These are phyloP conservation scores for Lissonota sp. DNA, from an alignment of 2,888 invertebrate species.

Conservation along the genomic window DNA sequence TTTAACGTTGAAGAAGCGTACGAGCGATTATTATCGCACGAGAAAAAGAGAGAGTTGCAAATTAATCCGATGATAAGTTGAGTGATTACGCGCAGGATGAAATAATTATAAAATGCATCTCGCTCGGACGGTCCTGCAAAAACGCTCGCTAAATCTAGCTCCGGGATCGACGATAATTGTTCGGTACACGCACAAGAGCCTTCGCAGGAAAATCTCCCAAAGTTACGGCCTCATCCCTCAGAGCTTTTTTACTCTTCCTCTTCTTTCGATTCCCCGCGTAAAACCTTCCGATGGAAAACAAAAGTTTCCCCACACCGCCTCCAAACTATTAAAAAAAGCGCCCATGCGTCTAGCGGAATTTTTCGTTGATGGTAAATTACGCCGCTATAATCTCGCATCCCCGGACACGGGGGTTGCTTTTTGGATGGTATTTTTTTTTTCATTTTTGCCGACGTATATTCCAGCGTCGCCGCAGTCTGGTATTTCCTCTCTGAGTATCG, in stretches of 20 bases:
- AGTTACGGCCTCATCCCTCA: slow-evolving; percentile 23
- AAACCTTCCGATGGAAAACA: slow-evolving; percentile 45
- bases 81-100: slow-evolving; percentile 59
- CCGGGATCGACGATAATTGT: not conserved
- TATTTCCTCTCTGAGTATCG: slow-evolving; percentile 34
- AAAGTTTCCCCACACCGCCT: slow-evolving; percentile 70
- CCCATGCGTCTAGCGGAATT: slow-evolving; percentile 80
- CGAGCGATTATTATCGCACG: slow-evolving; percentile 8
- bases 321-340: slow-evolving; percentile 75
- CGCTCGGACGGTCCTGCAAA: slow-evolving; percentile 41
- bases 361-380: slow-evolving; percentile 81
- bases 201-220: slow-evolving; percentile 4
- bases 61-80: slow-evolving; percentile 65
- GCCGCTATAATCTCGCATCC: slow-evolving; percentile 58
- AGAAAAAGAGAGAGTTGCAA: slow-evolving; percentile 53
- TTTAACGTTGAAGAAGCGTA: not conserved
- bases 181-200: not conserved
- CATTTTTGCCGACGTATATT: not conserved
- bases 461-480: not conserved
- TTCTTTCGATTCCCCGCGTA: slow-evolving; percentile 22
- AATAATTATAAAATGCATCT: slow-evolving; percentile 65
- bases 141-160: slow-evolving; percentile 10
- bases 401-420: slow-evolving; percentile 46
- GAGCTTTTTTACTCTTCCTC: not conserved
- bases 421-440: slow-evolving; percentile 38